A percentile compares a stretch with the other conserved stretches of the same genome.
phyloP scores from a whole-genome alignment of 2,797 vertebrate species.

The Parauchenoglanis punctatus region DNA sequence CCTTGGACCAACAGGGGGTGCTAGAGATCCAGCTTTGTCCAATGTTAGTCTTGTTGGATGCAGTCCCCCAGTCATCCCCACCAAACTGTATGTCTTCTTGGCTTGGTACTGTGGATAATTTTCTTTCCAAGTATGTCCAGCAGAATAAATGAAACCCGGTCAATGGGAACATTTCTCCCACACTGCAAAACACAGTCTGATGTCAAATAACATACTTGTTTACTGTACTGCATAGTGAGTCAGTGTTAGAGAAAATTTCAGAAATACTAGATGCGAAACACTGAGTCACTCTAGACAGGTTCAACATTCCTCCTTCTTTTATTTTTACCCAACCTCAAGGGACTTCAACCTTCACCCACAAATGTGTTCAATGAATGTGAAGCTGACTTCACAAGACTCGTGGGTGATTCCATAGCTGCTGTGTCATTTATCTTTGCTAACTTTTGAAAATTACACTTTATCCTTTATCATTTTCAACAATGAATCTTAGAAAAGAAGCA shows the following conservation, averaged over 20 bases:
- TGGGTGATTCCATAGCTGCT: neutral
- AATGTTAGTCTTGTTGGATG: neutral
- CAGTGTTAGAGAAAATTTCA: neutral
- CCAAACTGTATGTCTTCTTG: conserved; percentile 13
- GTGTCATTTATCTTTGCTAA: neutral
- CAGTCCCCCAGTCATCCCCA: neutral
- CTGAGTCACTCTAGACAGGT: conserved; percentile 2
- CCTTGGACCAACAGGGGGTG: conserved; percentile 40
- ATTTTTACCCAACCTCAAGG: neutral
- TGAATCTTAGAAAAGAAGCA: neutral
- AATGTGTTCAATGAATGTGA: neutral
- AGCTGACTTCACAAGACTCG: too few species aligned
- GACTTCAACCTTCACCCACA: neutral
- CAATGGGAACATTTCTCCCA: conserved; percentile 43
- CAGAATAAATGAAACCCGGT: conserved; percentile 44
- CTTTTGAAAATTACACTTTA: neutral
- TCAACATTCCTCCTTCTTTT: neutral
- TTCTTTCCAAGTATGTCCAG: conserved; percentile 59
- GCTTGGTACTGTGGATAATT: conserved; percentile 56
- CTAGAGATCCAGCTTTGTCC: conserved; percentile 37
- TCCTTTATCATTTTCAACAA: neutral
- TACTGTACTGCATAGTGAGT: neutral
- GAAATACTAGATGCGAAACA: neutral
- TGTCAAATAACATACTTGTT: conserved; percentile 4
- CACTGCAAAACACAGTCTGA: conserved; percentile 42